A percentile compares a stretch with the other conserved stretches of the same genome.
Evolutionary conservation across 1,140 invertebrate species (phyloP).

Genomic region (Cydia amplana): DNA sequence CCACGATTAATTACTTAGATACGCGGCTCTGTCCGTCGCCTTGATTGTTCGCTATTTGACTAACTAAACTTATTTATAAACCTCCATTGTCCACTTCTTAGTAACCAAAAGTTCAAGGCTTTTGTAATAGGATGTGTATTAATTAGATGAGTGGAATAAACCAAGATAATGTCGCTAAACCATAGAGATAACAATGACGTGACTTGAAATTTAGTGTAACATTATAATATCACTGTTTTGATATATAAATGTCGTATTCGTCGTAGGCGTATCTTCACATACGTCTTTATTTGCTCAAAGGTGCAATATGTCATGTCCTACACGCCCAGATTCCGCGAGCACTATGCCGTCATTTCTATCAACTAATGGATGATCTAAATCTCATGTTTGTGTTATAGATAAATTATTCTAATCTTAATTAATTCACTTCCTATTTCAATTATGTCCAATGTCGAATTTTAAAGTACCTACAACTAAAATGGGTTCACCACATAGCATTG

Average conservation of each 20-base stretch:
- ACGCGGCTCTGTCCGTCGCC: constrained; percentile 56
- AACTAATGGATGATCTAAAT: constrained; percentile 23
- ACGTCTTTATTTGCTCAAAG: constrained; percentile 6
- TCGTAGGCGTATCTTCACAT: neutral
- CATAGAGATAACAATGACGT: constrained; percentile 64
- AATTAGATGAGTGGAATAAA: constrained; percentile 71
- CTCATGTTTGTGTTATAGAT: constrained; percentile 24
- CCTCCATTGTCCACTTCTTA: constrained; percentile 68
- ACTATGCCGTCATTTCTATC: constrained; percentile 21
- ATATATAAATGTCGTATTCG: neutral
- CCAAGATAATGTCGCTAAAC: constrained; percentile 54
- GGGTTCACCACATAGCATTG: constrained; percentile 2
- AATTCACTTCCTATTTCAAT: constrained; percentile 17
- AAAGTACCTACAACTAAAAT: neutral
- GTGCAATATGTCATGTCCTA: constrained; percentile 22
- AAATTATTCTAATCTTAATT: constrained; percentile 11
- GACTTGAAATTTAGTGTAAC: constrained; percentile 53
- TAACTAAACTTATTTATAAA: constrained; percentile 68
- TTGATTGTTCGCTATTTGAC: constrained; percentile 62
- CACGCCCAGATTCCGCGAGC: constrained; percentile 13
- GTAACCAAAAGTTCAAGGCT: constrained; percentile 76
- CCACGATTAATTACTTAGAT: constrained; percentile 76
- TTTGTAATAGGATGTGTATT: constrained; percentile 71
- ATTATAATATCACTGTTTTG: constrained; percentile 38
- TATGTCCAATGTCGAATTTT: constrained; percentile 6